These are phyloP conservation scores for Ladona fulva DNA, from an alignment of 1,140 invertebrate species.

Conservation along the genomic window DNA sequence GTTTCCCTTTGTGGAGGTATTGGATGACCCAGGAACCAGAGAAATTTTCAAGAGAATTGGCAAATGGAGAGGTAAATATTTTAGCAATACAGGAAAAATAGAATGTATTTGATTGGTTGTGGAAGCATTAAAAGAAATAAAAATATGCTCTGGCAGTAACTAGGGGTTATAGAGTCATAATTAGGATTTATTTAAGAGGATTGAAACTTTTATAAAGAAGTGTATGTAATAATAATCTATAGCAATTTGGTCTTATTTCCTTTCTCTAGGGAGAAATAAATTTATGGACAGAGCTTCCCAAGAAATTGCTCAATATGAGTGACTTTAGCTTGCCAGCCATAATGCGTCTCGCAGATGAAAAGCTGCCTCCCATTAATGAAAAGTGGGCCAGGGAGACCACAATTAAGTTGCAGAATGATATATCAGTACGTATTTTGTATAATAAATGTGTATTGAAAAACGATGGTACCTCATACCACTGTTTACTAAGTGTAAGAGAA, in stretches of 20 bases:
- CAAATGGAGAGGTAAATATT: slow-evolving; percentile 46
- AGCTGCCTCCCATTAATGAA: slow-evolving; percentile 48
- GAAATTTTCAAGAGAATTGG: slow-evolving; percentile 51
- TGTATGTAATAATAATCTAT: too few species aligned
- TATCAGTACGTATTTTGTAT: slow-evolving; percentile 50
- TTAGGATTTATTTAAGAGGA: too few species aligned
- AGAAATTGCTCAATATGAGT: slow-evolving; percentile 46
- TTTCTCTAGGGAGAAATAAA: slow-evolving; percentile 32
- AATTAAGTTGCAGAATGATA: slow-evolving; percentile 44
- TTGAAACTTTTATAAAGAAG: too few species aligned
- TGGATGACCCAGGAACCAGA: slow-evolving; percentile 60
- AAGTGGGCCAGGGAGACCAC: slow-evolving; percentile 53
- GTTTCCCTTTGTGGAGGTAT: slow-evolving; percentile 59
- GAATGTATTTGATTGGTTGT: too few species aligned
- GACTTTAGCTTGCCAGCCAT: slow-evolving; percentile 56
- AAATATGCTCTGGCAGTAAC: too few species aligned
- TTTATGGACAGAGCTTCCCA: slow-evolving; percentile 45
- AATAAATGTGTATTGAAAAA: too few species aligned
- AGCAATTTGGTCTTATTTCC: slow-evolving; percentile 20
- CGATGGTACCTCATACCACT: too few species aligned
- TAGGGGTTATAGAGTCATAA: too few species aligned
- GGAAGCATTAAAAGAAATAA: too few species aligned
- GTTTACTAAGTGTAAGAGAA: too few species aligned
- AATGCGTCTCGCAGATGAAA: slow-evolving; percentile 50
- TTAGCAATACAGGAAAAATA: slow-evolving; percentile 23